Conservation (phyloP, 2,888 invertebrate genomes). For the Mesochorus sp. region DNA sequence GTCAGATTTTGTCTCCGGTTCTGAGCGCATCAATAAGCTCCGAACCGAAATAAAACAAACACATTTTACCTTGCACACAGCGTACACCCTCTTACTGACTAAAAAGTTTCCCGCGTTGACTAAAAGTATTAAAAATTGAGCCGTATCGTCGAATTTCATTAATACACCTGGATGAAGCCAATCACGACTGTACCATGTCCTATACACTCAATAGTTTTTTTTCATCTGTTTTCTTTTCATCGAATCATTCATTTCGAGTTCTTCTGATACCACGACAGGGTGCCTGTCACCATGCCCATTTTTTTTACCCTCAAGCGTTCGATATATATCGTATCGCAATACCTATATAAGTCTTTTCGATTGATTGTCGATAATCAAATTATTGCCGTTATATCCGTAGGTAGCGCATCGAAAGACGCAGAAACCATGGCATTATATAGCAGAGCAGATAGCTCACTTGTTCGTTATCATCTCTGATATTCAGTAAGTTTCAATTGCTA, state of each 20-base stretch:
- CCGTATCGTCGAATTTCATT: slow-evolving; percentile 30
- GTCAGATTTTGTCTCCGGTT: no score
- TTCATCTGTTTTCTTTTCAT: slow-evolving; percentile 14
- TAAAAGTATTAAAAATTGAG: slow-evolving; percentile 5
- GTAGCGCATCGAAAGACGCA: slow-evolving; percentile 11
- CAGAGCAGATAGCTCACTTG: background rate
- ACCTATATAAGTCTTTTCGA: slow-evolving; percentile 57
- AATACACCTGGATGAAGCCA: background rate
- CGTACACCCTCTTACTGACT: no score
- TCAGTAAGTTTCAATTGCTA: slow-evolving; percentile 67
- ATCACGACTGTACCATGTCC: background rate
- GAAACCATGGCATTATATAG: background rate
- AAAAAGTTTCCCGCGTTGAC: no score
- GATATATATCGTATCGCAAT: slow-evolving; percentile 1
- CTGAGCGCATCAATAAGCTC: no score
- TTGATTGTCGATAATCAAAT: slow-evolving; percentile 75
- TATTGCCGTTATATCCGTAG: slow-evolving; percentile 57
- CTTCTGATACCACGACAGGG: background rate
- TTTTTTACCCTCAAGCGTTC: slow-evolving; percentile 10
- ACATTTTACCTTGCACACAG: no score
- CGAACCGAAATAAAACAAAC: no score
- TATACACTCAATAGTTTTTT: slow-evolving; percentile 24
- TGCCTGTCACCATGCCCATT: slow-evolving; percentile 18
- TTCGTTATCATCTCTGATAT: slow-evolving; percentile 33
- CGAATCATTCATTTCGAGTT: slow-evolving; percentile 28